Evolutionary conservation across 1,140 invertebrate genomes (phyloP).

Genomic region (Coptotermes formosanus): DNA sequence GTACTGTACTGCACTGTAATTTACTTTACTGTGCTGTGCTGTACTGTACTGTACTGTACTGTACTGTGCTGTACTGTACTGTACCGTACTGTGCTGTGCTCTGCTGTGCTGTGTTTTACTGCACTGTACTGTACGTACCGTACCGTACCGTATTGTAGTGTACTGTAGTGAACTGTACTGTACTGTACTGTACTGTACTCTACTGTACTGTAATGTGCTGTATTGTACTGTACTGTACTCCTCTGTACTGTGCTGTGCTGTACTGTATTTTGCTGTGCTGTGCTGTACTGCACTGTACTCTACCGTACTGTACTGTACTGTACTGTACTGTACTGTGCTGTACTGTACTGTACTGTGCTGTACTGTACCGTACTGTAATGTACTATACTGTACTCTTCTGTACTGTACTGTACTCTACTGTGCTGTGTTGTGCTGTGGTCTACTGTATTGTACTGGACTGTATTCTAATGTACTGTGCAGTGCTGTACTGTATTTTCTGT

Average conservation of each 20-base stretch:
- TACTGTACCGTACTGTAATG: slow-evolving; percentile 35
- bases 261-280: not conserved
- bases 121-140: too few species aligned
- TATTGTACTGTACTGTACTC: not conserved
- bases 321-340: not conserved
- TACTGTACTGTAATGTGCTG: not conserved
- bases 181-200: not conserved
- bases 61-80: too few species aligned
- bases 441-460: slow-evolving; percentile 37
- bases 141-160: slow-evolving; percentile 34
- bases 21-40: slow-evolving; percentile 38
- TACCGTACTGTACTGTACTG: not conserved
- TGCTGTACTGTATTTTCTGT: slow-evolving; percentile 35
- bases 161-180: not conserved
- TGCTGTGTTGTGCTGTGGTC: slow-evolving; percentile 25
- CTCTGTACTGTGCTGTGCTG: not conserved
- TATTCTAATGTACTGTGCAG: slow-evolving; percentile 38
- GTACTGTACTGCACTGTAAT: slow-evolving; percentile 36
- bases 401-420: slow-evolving; percentile 27
- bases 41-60: slow-evolving; percentile 38
- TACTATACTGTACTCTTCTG: slow-evolving; percentile 35
- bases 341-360: not conserved
- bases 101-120: too few species aligned
- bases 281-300: slow-evolving; percentile 27
- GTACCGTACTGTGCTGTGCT: too few species aligned